Percentiles rank a stretch among this genome's conserved stretches.
Conservation (phyloP, 2,113 vertebrate genomes). For the Morphnarchus princeps region DNA sequence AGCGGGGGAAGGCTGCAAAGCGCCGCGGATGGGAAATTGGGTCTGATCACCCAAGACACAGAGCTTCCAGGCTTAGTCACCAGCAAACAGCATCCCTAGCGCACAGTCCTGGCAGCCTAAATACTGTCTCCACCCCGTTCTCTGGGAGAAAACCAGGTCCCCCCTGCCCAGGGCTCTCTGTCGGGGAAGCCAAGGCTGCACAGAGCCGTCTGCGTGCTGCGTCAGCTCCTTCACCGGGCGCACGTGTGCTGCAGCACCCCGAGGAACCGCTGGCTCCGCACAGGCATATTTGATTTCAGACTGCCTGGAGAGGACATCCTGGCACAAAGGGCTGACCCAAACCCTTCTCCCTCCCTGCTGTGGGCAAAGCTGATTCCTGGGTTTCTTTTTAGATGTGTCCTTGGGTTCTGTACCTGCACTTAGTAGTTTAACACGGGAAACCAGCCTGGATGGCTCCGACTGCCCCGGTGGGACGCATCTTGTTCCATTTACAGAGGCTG, state of each 20-base stretch:
- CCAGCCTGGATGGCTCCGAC: neutral
- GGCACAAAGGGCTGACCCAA: neutral
- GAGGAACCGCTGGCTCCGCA: neutral
- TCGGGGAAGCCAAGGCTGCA: neutral
- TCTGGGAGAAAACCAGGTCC: neutral
- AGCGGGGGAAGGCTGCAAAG: neutral
- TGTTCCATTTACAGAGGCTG: conserved; percentile 42
- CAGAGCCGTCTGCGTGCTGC: neutral
- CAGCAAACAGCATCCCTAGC: neutral
- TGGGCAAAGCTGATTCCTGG: neutral
- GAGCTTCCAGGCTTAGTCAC: neutral
- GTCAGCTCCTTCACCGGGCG: neutral
- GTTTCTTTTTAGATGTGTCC: neutral
- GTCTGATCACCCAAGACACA: neutral
- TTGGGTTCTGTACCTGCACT: neutral
- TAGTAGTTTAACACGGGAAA: neutral
- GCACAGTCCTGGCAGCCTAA: neutral
- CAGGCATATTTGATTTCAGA: neutral
- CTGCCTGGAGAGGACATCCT: neutral
- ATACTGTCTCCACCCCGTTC: accelerated
- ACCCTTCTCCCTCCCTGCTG: neutral
- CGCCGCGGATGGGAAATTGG: neutral
- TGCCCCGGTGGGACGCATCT: conserved; percentile 1
- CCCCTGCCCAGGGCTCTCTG: neutral
- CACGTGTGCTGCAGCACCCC: neutral